Percentiles rank a stretch among this genome's conserved stretches.
Conservation (phyloP, 2,113 vertebrate species). For the Cyprinodon variegatus region DNA sequence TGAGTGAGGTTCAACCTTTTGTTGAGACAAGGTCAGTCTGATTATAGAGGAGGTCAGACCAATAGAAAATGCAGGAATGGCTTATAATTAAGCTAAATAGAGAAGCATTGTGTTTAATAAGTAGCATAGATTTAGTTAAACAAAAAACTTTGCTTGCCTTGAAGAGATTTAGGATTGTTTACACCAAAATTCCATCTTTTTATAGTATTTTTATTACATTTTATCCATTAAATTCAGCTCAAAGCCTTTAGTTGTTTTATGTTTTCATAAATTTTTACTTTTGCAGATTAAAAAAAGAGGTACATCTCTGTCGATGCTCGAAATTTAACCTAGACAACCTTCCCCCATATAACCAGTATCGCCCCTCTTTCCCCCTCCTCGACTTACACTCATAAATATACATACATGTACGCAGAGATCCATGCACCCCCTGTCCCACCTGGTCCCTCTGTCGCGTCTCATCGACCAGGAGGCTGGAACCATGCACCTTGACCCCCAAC, state of each 20-base stretch:
- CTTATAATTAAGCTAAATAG: conserved; percentile 36
- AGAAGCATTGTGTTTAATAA: conserved; percentile 13
- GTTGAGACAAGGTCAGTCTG: conserved; percentile 65
- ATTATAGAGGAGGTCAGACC: conserved; percentile 71
- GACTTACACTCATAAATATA: conserved; percentile 67
- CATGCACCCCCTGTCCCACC: conserved; percentile 44
- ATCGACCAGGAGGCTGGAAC: conserved; percentile 79
- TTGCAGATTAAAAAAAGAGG: background rate
- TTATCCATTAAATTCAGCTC: background rate
- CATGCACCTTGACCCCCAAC: conserved; percentile 75
- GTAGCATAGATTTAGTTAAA: conserved; percentile 5
- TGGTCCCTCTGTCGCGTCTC: conserved; percentile 79
- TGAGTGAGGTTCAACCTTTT: conserved; percentile 56
- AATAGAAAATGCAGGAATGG: conserved; percentile 53
- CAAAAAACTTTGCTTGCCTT: background rate
- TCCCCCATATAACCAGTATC: conserved; percentile 45
- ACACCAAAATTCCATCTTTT: background rate
- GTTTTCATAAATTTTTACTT: background rate
- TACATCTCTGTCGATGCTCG: conserved; percentile 34
- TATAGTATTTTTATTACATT: background rate
- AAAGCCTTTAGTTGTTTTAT: background rate
- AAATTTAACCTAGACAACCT: conserved; percentile 53
- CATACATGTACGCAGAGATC: conserved; percentile 49
- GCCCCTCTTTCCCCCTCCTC: conserved; percentile 20
- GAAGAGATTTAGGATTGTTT: background rate